Evolutionary conservation across 2,888 invertebrate genomes (phyloP).

Genomic region (Microctonus hyperodae): DNA sequence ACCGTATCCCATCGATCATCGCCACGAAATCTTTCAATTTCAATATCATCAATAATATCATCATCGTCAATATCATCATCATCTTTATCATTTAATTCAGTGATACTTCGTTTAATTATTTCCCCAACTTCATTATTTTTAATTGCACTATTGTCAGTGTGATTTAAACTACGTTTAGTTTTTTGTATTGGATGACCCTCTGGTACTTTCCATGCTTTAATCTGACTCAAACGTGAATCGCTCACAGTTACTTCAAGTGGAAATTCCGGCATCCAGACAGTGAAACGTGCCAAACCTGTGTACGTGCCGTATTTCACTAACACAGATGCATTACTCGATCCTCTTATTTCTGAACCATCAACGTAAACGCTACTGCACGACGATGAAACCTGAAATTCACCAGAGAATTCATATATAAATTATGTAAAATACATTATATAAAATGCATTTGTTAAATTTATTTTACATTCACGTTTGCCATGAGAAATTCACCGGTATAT

Average conservation of each 20-base stretch:
- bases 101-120: slow-evolving; percentile 48
- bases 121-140: slow-evolving; percentile 1
- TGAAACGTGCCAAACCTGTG: slow-evolving; percentile 86
- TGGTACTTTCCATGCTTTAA: slow-evolving; percentile 93
- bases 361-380: slow-evolving; percentile 97
- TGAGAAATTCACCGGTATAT: background rate
- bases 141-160: background rate
- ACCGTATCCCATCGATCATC: slow-evolving; percentile 57
- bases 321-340: slow-evolving; percentile 93
- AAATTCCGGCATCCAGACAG: slow-evolving; percentile 97
- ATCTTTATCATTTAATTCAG: slow-evolving; percentile 46
- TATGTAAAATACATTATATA: slow-evolving; percentile 21
- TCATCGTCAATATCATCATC: slow-evolving; percentile 44
- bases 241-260: slow-evolving; percentile 89
- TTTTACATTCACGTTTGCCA: background rate
- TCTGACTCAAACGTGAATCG: slow-evolving; percentile 89
- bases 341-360: slow-evolving; percentile 93
- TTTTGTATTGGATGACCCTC: slow-evolving; percentile 70
- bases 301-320: slow-evolving; percentile 92
- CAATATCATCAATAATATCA: slow-evolving; percentile 44
- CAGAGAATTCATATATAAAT: background rate
- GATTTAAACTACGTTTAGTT: slow-evolving; percentile 55
- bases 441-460: slow-evolving; percentile 25
- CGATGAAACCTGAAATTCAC: slow-evolving; percentile 79
- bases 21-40: slow-evolving; percentile 50